A percentile compares a stretch with the other conserved stretches of the same genome.
phyloP scores from a whole-genome alignment of 53 echinoderm and acorn worm genomes.

The Glandiceps talaboti region DNA sequence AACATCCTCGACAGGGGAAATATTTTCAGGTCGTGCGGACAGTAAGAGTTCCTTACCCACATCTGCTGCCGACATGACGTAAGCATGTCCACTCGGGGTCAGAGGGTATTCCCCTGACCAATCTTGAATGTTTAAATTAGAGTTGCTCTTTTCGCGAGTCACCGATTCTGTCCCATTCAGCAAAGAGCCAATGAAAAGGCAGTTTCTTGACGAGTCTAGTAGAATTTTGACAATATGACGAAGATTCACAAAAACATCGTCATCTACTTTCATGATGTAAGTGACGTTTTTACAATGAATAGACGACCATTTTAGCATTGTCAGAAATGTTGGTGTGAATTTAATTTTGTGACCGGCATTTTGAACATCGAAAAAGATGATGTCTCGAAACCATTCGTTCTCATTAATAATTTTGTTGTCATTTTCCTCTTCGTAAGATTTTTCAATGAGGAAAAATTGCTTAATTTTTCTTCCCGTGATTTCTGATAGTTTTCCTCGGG shows the following conservation, averaged over 20 bases:
- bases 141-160: too few relatives aligned
- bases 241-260: not conserved
- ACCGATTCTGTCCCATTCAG: too few relatives aligned
- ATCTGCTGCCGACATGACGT: too few relatives aligned
- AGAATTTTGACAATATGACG: too few relatives aligned
- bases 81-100: too few relatives aligned
- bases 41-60: not conserved
- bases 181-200: too few relatives aligned
- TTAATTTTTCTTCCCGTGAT: not conserved
- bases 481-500: not conserved
- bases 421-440: not conserved
- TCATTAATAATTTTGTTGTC: not conserved
- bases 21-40: not conserved
- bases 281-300: not conserved
- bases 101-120: too few relatives aligned
- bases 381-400: not conserved
- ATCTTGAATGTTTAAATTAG: too few relatives aligned
- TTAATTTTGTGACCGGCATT: not conserved
- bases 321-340: not conserved
- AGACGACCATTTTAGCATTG: not conserved
- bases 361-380: not conserved
- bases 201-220: too few relatives aligned
- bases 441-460: not conserved
- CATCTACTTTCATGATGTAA: not conserved
- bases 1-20: not conserved